Percentiles rank a stretch among this genome's conserved stretches.
Evolutionary conservation across 2,113 vertebrate genomes (phyloP).

Genomic region (Oreocharis arfaki): DNA sequence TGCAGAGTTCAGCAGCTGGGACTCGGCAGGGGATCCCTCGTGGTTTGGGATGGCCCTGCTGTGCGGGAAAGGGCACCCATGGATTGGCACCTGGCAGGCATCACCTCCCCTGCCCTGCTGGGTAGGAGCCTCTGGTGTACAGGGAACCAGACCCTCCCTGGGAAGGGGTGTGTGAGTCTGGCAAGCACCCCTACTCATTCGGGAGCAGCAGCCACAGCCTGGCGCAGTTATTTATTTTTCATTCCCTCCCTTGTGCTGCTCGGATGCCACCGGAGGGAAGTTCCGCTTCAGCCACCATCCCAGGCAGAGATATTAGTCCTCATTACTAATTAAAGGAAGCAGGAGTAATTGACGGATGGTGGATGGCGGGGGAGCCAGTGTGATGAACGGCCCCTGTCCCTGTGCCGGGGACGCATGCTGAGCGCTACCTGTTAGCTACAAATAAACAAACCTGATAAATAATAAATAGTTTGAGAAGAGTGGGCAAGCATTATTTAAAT

Average conservation of each 20-base stretch:
- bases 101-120: neutral
- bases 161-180: neutral
- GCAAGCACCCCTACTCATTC: accelerated
- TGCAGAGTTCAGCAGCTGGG: neutral
- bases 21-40: accelerated
- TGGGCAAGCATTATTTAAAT: constrained; percentile 88
- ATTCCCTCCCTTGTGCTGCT: constrained; percentile 50
- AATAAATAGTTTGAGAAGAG: constrained; percentile 89
- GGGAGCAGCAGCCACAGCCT: neutral
- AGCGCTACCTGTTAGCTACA: constrained; percentile 95
- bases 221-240: constrained; percentile 21
- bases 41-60: neutral
- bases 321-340: constrained; percentile 95
- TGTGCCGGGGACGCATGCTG: constrained; percentile 72
- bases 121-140: neutral
- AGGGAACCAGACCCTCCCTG: neutral
- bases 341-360: constrained; percentile 79
- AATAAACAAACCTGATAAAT: constrained; percentile 97
- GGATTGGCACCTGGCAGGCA: neutral
- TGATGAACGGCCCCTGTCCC: constrained; percentile 90
- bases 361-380: constrained; percentile 62
- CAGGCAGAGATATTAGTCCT: constrained; percentile 86
- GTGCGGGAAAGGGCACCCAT: accelerated
- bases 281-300: constrained; percentile 60
- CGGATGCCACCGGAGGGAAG: constrained; percentile 56